Percentiles rank a stretch among this genome's conserved stretches.
Evolutionary conservation across 2,113 vertebrate species (phyloP).

Genomic region (Phoenicopterus ruber): DNA sequence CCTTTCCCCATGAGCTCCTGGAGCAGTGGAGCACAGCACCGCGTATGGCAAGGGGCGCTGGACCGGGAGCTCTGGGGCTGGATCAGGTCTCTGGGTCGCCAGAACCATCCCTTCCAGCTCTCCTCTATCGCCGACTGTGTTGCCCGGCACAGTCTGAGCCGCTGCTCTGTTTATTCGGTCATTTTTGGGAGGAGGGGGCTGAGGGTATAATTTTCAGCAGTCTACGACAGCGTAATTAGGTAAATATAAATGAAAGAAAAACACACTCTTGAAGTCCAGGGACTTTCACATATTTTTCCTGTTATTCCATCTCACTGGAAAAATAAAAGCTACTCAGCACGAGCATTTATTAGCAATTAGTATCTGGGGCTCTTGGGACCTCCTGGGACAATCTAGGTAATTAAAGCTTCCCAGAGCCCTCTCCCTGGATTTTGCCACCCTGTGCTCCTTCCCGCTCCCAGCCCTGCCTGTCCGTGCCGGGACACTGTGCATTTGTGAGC

Average conservation of each 20-base stretch:
- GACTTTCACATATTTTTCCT: constrained; percentile 50
- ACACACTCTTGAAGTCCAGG: constrained; percentile 14
- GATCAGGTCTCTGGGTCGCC: not conserved
- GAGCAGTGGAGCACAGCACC: not conserved
- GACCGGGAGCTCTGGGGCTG: not conserved
- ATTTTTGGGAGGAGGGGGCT: not conserved
- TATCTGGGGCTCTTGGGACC: not conserved
- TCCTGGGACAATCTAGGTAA: not conserved
- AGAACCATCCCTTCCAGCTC: not conserved
- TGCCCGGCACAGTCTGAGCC: not conserved
- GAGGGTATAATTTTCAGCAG: constrained; percentile 1
- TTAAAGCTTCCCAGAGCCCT: constrained; percentile 13
- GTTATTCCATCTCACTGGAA: constrained; percentile 52
- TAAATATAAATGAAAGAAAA: constrained; percentile 63
- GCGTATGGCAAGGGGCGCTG: not conserved
- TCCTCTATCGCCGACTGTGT: not conserved
- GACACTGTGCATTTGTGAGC: not conserved
- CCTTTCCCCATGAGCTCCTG: not conserved
- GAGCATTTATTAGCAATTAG: constrained; percentile 64
- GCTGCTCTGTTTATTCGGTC: not conserved
- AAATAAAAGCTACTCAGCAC: constrained; percentile 64
- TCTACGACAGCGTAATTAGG: constrained; percentile 49
- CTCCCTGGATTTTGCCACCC: not conserved
- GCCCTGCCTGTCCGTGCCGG: not conserved
- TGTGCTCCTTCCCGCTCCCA: not conserved